Evolutionary conservation across 2,113 vertebrate species (phyloP), one percentile per base, ranked within the genome.

Genomic region (Clinocottus analis): DNA sequence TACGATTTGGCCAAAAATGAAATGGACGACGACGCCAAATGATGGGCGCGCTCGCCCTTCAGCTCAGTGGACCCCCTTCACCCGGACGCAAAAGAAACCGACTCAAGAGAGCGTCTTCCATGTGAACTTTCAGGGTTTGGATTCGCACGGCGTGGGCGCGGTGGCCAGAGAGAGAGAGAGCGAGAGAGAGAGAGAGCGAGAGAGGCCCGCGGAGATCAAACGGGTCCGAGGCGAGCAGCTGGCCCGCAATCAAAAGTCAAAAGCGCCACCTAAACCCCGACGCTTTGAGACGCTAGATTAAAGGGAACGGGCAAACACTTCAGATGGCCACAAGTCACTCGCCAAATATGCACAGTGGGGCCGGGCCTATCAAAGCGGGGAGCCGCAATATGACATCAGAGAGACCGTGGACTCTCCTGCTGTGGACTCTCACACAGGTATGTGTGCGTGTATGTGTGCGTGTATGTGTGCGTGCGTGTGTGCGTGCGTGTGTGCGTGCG

Each of bases 201-300:
- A 6, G 56, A 8, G 12, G 43, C 72, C 33, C 47, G 70, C 2
- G 21, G 53, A 67, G 69, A 75, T 83, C 67, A 60, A 70, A 79
- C 59, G 29, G 6, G 56, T 59, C 47, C 37, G 25, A 23, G 31
- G 39, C 11, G 17, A 77, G 64, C 71, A 39, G 56, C 77, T 85
- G 86, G 60, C 63, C 12, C 14, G 0, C 5, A 51, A 67, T 77
- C 68, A 45, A 82, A 72, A 78, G 43, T 5, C 16, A 39, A 6
- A 39, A 39, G 5, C 69, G 41, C n/a, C 45, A 37, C 69, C 84
- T 74, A 55, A 84, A 79, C 69, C 78, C 51, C 4, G 64, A 70
- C 45, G 80, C 80, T 73, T 68, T 74, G n/a, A 74, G 80, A 82
- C 79, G 71, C 60, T 37, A 84, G 78, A 86, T 86, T 59, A 83